Percentiles rank a stretch among this genome's conserved stretches.
phyloP scores from a whole-genome alignment of 2,888 invertebrate genomes.

The Baccha elongata region DNA sequence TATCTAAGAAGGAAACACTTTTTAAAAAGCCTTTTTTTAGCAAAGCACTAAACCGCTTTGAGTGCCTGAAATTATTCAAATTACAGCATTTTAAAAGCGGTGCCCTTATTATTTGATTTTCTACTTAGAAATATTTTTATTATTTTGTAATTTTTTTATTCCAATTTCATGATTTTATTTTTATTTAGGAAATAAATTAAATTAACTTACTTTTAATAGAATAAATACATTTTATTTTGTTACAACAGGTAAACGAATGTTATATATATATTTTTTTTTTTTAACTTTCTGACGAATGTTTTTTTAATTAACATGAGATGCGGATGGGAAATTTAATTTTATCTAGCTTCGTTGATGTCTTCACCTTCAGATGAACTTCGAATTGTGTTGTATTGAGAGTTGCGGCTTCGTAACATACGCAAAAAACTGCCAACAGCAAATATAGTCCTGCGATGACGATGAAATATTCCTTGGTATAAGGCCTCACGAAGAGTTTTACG shows the following conservation, averaged over 20 bases:
- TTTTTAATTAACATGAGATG: slow-evolving; percentile 29
- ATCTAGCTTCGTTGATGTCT: slow-evolving; percentile 82
- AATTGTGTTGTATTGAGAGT: slow-evolving; percentile 90
- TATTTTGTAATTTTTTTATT: neutral
- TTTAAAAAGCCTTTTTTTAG: neutral
- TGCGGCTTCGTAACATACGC: slow-evolving; percentile 88
- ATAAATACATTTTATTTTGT: neutral
- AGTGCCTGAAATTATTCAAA: neutral
- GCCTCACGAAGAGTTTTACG: slow-evolving; percentile 88
- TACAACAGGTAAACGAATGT: neutral
- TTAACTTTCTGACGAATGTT: slow-evolving; percentile 1
- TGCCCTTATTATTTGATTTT: neutral
- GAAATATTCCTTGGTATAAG: slow-evolving; percentile 90
- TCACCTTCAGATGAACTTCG: slow-evolving; percentile 83
- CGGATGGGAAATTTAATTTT: slow-evolving; percentile 75
- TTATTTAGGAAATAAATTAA: neutral
- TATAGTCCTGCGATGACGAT: slow-evolving; percentile 89
- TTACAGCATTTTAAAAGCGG: neutral
- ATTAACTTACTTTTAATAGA: neutral
- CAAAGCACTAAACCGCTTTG: neutral
- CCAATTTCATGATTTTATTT: too few species aligned
- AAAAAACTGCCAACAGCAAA: slow-evolving; percentile 90
- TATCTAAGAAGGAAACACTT: too few species aligned
- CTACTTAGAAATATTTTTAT: neutral
- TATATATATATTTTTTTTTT: slow-evolving; percentile 5